phyloP scores from a whole-genome alignment of 2,113 vertebrate species.

The Dromiciops gliroides region DNA sequence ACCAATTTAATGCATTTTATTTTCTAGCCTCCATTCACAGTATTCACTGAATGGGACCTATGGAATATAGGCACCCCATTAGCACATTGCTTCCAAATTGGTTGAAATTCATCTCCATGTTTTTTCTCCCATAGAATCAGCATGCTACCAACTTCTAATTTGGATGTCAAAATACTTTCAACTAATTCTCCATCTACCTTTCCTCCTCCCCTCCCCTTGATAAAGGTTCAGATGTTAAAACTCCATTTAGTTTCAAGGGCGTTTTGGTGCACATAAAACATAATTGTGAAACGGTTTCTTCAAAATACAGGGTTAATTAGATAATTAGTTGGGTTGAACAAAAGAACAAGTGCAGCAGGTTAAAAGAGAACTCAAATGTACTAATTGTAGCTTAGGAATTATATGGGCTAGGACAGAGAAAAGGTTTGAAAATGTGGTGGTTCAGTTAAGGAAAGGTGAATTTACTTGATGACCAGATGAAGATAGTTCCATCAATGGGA shows the following conservation, averaged over 20 bases:
- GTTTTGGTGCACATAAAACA: not conserved
- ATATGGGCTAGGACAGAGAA: not conserved
- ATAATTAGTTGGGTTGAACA: constrained; percentile 30
- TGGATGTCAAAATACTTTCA: not conserved
- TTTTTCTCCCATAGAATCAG: not conserved
- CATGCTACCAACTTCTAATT: not conserved
- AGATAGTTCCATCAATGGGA: not conserved
- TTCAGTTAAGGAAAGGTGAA: not conserved
- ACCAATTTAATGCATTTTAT: not conserved
- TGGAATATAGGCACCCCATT: not conserved
- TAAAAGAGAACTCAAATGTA: constrained; percentile 50
- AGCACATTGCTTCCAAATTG: not conserved
- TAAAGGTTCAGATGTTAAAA: not conserved
- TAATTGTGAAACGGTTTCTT: constrained; percentile 40
- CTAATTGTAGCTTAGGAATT: constrained; percentile 7
- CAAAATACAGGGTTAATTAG: constrained; percentile 49
- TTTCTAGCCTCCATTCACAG: not conserved
- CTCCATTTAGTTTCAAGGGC: constrained; percentile 9
- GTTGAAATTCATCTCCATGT: not conserved
- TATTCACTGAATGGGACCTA: not conserved
- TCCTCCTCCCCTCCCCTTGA: not conserved
- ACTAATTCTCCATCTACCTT: constrained; percentile 15
- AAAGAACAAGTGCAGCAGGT: not conserved
- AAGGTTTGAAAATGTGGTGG: constrained; percentile 29
- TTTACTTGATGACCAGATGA: constrained; percentile 33